Conservation (phyloP, 2,113 vertebrate genomes). For the Zosterops pallidus region DNA sequence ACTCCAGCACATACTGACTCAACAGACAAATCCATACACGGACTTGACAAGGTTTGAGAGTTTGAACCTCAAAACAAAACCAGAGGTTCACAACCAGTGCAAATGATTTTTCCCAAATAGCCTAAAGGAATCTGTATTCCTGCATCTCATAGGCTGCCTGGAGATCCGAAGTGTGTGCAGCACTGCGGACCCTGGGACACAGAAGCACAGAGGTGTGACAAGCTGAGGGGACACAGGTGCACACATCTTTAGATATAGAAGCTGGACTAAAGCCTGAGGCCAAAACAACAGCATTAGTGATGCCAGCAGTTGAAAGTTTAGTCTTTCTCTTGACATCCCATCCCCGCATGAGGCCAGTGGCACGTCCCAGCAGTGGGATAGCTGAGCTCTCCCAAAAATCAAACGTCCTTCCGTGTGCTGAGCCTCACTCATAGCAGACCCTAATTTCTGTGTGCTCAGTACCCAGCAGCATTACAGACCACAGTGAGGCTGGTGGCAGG, state of each 20-base stretch:
- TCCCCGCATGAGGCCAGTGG: not conserved
- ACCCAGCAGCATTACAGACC: not conserved
- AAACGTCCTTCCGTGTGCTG: not conserved
- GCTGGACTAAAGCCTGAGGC: not conserved
- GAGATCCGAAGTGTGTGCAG: not conserved
- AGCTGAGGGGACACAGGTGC: not conserved
- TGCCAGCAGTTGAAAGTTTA: not conserved
- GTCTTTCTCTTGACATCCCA: not conserved
- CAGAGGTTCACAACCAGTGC: not conserved
- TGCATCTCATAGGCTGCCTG: not conserved
- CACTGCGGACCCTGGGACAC: accelerated
- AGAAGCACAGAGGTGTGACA: not conserved
- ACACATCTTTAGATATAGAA: accelerated
- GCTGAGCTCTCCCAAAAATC: not conserved
- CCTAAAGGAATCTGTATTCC: not conserved
- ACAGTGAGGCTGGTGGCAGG: too few species aligned
- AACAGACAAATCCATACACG: not conserved
- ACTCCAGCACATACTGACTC: not conserved
- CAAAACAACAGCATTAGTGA: accelerated
- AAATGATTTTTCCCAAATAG: not conserved
- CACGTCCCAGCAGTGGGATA: not conserved
- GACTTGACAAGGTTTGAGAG: not conserved
- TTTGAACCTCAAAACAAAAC: not conserved
- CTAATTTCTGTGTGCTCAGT: not conserved
- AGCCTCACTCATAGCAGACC: not conserved